Evolutionary conservation across 1,140 invertebrate genomes (phyloP).

Genomic region (Caerostris darwini): DNA sequence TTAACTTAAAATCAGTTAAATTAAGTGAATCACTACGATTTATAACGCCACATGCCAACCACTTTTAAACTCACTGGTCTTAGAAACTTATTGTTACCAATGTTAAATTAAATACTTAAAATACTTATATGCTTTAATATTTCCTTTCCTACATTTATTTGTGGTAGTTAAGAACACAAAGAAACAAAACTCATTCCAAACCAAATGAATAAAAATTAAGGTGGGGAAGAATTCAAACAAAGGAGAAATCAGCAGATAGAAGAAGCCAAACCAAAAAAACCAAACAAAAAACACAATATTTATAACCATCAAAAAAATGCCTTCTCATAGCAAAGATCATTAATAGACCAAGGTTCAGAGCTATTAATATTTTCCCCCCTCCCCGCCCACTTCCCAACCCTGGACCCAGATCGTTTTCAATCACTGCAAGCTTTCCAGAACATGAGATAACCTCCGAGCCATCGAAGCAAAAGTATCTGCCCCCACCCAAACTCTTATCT

Average conservation of each 20-base stretch:
- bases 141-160: no score
- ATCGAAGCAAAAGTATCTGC: conserved; percentile 57
- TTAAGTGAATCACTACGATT: no score
- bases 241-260: neutral
- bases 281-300: conserved; percentile 38
- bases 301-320: conserved; percentile 33
- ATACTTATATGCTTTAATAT: no score
- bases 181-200: no score
- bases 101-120: no score
- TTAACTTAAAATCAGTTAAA: no score
- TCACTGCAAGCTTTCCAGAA: neutral
- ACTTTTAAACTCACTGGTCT: no score
- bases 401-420: conserved; percentile 58
- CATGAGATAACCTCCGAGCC: conserved; percentile 55
- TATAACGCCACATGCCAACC: no score
- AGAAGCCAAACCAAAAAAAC: neutral
- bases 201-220: no score
- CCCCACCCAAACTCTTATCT: conserved; percentile 53
- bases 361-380: conserved; percentile 71
- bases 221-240: neutral
- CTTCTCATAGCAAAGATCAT: conserved; percentile 74
- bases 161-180: no score
- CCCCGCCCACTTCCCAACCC: neutral
- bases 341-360: conserved; percentile 71
- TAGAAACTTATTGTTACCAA: no score